Base-by-base conservation (phyloP, 2,888 invertebrate species). In the Pristionchus mayeri region DNA sequence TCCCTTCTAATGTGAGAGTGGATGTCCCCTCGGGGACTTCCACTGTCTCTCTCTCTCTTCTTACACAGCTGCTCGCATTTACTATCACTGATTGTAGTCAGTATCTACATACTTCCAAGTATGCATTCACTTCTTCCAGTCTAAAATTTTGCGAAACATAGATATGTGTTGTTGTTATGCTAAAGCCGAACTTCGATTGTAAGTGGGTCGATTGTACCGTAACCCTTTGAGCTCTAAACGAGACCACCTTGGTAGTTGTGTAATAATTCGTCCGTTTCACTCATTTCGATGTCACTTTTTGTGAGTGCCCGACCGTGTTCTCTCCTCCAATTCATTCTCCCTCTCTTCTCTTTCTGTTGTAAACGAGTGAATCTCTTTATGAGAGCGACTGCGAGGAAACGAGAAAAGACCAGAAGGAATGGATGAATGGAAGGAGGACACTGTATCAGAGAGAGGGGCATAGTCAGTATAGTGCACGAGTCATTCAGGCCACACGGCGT, bases 401-500 rank as follows among this genome's bases (percentile, higher is more conserved):
- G 63, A 81, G 81, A 63, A 81, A 52, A 60, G 81, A 81, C 60
- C 60, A 30, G 48, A 40, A 80, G 40, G 37, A 48, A 44, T 6
- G 13, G 54, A 34, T 27, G 63, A 81, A 63, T 50, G 37, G 54
- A 37, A 52, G 40, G 40, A 50, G 34, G n/a, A 79, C 34, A 63
- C 48, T 16, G 81, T 63, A 81, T 44, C 21, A 48, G 27, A 37
- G 24, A 34, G 37, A 79, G 27, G 21, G n/a, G n/a, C n/a, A n/a
- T n/a, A n/a, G n/a, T n/a, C n/a, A n/a, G n/a, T n/a, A n/a, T n/a
- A n/a, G n/a, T n/a, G n/a, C n/a, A n/a, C n/a, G n/a, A n/a, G n/a
- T 16, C 44, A 11, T 84, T 79, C 85, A 92, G 98, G 98, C 0
- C 99, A 99, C 92, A 95, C 95, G 9, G 97, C 98, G 93, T 95